phyloP scores from a whole-genome alignment of 2,113 vertebrate genomes.

The Edolisoma coerulescens region DNA sequence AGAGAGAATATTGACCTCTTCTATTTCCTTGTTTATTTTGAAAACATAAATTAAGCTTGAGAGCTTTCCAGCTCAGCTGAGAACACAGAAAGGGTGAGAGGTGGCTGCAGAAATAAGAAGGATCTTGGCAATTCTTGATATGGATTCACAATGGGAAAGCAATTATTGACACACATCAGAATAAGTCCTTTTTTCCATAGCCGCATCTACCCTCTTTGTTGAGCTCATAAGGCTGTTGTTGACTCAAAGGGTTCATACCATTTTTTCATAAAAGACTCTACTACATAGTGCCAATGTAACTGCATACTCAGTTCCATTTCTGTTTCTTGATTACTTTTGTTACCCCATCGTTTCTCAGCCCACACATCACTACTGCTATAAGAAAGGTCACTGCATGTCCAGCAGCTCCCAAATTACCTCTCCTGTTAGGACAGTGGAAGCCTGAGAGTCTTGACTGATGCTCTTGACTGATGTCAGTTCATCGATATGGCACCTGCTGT shows the following conservation, averaged over 20 bases:
- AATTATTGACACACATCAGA: neutral
- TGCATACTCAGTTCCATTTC: neutral
- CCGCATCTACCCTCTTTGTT: neutral
- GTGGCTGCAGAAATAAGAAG: neutral
- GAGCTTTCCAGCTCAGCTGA: neutral
- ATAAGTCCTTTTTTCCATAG: neutral
- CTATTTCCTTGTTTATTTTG: neutral
- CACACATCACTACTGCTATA: neutral
- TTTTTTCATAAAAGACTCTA: neutral
- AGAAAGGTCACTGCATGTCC: neutral
- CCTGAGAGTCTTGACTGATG: neutral
- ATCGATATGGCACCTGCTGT: neutral
- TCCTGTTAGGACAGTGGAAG: neutral
- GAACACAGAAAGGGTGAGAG: accelerated
- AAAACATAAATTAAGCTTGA: neutral
- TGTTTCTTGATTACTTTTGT: neutral
- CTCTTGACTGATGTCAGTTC: neutral
- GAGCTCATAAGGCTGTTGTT: neutral
- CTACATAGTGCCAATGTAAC: neutral
- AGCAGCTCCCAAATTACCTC: neutral
- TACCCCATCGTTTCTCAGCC: neutral
- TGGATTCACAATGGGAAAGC: neutral
- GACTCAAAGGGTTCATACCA: neutral
- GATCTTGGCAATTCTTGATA: neutral
- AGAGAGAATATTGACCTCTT: neutral